Percentiles rank a stretch among this genome's conserved stretches.
Evolutionary conservation across 2,797 vertebrate genomes (phyloP).

Genomic region (Notoglanidium macrostoma): DNA sequence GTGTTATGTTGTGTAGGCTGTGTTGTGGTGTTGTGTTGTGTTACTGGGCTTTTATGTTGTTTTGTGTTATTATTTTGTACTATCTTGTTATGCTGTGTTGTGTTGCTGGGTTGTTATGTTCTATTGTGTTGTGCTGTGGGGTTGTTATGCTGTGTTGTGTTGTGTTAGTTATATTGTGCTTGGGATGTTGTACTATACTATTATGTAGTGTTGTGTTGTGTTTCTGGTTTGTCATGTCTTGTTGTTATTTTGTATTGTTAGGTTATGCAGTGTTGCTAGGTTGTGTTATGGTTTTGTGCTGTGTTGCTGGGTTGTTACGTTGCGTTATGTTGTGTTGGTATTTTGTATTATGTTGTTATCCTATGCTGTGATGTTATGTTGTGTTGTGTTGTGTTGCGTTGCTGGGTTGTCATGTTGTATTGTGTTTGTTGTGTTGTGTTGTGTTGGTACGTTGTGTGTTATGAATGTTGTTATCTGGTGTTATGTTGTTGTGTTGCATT

Average conservation of each 20-base stretch:
- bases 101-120: neutral
- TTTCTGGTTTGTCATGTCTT: neutral
- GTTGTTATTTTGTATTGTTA: neutral
- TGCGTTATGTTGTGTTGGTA: neutral
- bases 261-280: neutral
- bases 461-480: neutral
- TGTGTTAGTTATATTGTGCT: neutral
- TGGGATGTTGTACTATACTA: neutral
- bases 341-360: neutral
- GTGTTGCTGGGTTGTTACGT: neutral
- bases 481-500: neutral
- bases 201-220: neutral
- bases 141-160: neutral
- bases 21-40: neutral
- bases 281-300: neutral
- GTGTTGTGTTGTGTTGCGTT: neutral
- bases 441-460: neutral
- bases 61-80: too few species aligned
- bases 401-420: neutral
- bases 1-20: neutral
- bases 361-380: too few species aligned
- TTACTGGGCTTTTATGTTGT: neutral
- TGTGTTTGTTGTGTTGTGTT: neutral
- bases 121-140: neutral
- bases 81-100: neutral